Base-by-base conservation (phyloP, 2,113 vertebrate species). In the Mustelus asterias region DNA sequence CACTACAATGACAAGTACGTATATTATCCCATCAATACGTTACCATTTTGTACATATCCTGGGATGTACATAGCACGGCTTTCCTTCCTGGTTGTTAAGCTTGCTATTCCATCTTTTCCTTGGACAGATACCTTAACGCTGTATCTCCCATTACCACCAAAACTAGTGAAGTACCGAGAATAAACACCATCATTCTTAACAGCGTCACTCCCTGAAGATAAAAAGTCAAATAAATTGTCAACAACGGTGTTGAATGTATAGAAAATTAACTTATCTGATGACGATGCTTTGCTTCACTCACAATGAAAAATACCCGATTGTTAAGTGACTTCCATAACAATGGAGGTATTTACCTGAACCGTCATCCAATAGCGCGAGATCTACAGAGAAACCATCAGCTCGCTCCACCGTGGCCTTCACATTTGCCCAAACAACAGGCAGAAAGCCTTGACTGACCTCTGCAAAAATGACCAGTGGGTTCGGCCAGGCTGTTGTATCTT, bases 131-230 rank as follows among this genome's bases (percentile, higher is more conserved):
- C 96, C 96, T 98, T 97, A 95, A 97, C 95, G 96, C 96, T 97
- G 14, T 97, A 97, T 96, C 96, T 97, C 20, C 97, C 97, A 96
- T 95, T 97, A 88, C 41, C 89, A 92, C 95, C 41, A 41, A 98
- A 96, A 89, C 96, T 93, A 96, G 97, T 97, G 95, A 98, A 97
- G 96, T 97, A 97, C 95, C 96, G 97, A 11, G 97, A 98, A 96
- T 98, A 98, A 96, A 97, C 96, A 2, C 97, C 97, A 96, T 98
- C 97, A 95, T 97, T 95, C 97, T 97, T 97, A 29, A 96, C 96
- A 96, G 96, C 44, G 96, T 98, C 97, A 95, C 97, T 97, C 96
- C 97, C 97, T 97, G 96, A 22, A 69, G 76, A 96, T 95, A 95
- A 96, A 69, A 96, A 95, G 92, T 96, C 96, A 96, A 95, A 80